Base-by-base conservation (phyloP, 2,888 invertebrate species). In the Phengaris arion region DNA sequence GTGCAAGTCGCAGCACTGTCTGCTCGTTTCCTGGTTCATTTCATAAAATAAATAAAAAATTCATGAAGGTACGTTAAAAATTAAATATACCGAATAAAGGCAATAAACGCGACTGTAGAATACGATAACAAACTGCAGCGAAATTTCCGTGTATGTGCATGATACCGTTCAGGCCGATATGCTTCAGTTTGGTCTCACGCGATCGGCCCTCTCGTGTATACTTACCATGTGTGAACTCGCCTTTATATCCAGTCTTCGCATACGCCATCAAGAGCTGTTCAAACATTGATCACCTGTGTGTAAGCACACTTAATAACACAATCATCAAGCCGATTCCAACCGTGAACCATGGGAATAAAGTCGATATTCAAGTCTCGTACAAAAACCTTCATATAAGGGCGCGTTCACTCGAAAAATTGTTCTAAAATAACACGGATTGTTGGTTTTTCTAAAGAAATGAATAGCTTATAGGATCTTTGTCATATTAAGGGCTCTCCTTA, bases 251-350 rank as follows among this genome's bases (percentile, higher is more conserved):
- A 72, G 22, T 74, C 74, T 76, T 74, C 75, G 75, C 73, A 76
- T 54, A 75, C 68, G 57, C 70, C 70, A 57, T 76, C 69, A 69
- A 77, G 77, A 75, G 77, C 74, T 77, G 12, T 55, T 77, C 74
- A 77, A 77, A 75, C 77, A 77, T 77, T 74, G 77, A 77, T 77
- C 75, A 77, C 77, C 77, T 77, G 74, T 68, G 68, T 55, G 22
- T 51, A 54, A 57, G 73, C 45, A 68, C 76, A 55, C 22, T 75
- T 74, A 68, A 75, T 46, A n/a, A 68, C 68, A 10, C 12, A 57
- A 68, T 12, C 22, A 69, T 70, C 35, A 15, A 68, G 22, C 74
- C 12, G 45, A 77, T 57, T 22, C 9, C 10, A 6, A 75, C 73
- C 22, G n/a, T 75, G 57, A 54, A 0, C 1, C 57, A 3, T 9